A percentile compares a stretch with the other conserved stretches of the same genome.
phyloP scores from a whole-genome alignment of 2,888 invertebrate genomes.

The Apodemia duryi region DNA sequence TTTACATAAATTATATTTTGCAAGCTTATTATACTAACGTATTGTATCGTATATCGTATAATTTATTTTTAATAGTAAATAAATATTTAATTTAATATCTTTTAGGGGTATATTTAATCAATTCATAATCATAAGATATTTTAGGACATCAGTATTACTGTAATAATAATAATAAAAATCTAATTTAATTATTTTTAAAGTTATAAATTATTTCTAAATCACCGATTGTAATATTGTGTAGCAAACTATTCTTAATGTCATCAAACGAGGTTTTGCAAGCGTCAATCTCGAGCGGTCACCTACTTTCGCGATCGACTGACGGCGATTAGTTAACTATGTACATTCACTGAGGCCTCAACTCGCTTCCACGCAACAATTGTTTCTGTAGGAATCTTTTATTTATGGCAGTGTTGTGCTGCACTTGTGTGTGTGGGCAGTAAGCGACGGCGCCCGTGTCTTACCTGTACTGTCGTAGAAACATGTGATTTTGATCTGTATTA shows the following conservation, averaged over 20 bases:
- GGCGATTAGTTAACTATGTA: constrained; percentile 68
- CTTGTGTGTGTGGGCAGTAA: constrained; percentile 63
- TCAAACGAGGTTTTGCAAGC: constrained; percentile 76
- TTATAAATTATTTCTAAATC: constrained; percentile 60
- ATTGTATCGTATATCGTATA: neutral
- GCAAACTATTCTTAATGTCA: constrained; percentile 75
- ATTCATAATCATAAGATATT: neutral
- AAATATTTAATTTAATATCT: neutral
- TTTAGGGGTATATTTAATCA: neutral
- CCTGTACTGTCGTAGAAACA: constrained; percentile 48
- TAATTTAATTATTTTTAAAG: neutral
- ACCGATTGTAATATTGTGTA: constrained; percentile 60
- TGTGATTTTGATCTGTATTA: constrained; percentile 38
- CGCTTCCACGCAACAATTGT: constrained; percentile 79
- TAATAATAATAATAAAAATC: neutral
- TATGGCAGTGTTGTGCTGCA: constrained; percentile 64
- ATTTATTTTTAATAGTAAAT: neutral
- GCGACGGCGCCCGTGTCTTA: constrained; percentile 72
- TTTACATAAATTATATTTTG: neutral
- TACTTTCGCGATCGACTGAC: constrained; percentile 77
- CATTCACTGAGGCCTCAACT: constrained; percentile 74
- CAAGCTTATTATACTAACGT: neutral
- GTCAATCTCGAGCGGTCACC: constrained; percentile 78
- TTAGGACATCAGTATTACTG: neutral
- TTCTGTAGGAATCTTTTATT: constrained; percentile 80